Evolutionary conservation across 1,140 invertebrate genomes (phyloP).

Genomic region (Aphis craccivora): DNA sequence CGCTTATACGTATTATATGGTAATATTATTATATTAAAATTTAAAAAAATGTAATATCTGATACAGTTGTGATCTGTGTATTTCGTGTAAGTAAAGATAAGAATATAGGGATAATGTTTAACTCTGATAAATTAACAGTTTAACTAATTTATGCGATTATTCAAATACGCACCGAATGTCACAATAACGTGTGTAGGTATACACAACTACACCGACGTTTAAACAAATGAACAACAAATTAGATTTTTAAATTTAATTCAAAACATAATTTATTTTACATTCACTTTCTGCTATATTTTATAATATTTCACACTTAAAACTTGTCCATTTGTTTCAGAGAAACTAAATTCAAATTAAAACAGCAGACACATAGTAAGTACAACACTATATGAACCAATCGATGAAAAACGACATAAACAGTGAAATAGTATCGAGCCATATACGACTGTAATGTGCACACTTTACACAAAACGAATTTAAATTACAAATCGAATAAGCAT

Average conservation of each 20-base stretch:
- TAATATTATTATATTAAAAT: neutral
- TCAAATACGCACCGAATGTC: neutral
- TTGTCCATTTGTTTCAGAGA: neutral
- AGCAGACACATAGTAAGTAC: neutral
- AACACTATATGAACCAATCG: neutral
- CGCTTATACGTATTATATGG: neutral
- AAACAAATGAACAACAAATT: slow-evolving; percentile 10
- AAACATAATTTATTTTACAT: neutral
- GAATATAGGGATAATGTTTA: neutral
- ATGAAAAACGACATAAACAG: neutral
- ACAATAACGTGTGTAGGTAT: neutral
- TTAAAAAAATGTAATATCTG: neutral
- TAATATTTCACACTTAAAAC: slow-evolving; percentile 10
- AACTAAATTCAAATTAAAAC: neutral
- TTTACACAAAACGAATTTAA: neutral
- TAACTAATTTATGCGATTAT: neutral
- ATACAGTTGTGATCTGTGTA: neutral
- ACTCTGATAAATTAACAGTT: slow-evolving; percentile 2
- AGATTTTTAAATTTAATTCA: neutral
- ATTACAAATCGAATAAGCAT: neutral
- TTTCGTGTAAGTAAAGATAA: neutral
- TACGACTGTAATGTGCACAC: neutral
- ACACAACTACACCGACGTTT: neutral
- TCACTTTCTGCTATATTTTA: neutral
- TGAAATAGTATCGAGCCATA: neutral